Evolutionary conservation across 2,888 invertebrate genomes (phyloP).

Genomic region (Conchocele bisecta): DNA sequence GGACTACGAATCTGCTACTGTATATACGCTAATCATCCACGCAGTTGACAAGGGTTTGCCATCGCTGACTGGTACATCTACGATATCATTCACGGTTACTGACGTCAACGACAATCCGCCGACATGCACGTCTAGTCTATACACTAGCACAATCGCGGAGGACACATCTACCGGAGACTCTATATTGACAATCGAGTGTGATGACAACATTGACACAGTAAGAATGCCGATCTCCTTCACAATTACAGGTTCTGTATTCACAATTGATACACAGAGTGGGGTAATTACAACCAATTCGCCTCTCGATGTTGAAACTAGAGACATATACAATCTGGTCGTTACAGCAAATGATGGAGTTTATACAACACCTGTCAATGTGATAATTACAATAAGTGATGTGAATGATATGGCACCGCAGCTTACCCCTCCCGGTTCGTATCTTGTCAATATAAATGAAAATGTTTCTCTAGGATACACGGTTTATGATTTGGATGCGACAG

Average conservation of each 20-base stretch:
- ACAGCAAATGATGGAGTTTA: constrained; percentile 86
- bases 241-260: constrained; percentile 47
- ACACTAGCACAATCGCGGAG: constrained; percentile 58
- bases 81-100: constrained; percentile 61
- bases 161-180: constrained; percentile 51
- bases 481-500: constrained; percentile 62
- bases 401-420: constrained; percentile 72
- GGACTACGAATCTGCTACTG: no score
- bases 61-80: constrained; percentile 32
- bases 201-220: constrained; percentile 67
- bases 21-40: constrained; percentile 62
- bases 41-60: constrained; percentile 65
- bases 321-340: constrained; percentile 59
- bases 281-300: constrained; percentile 51
- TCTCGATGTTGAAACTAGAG: constrained; percentile 66
- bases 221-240: constrained; percentile 53
- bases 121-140: constrained; percentile 43
- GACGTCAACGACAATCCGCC: constrained; percentile 72
- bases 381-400: constrained; percentile 62
- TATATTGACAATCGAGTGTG: constrained; percentile 57
- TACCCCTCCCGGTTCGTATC: constrained; percentile 52
- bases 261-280: constrained; percentile 48
- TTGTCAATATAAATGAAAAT: constrained; percentile 50
- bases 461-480: constrained; percentile 54
- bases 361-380: constrained; percentile 92